Base-by-base conservation (phyloP, 2,797 vertebrate genomes). In the Gastrophryne carolinensis region DNA sequence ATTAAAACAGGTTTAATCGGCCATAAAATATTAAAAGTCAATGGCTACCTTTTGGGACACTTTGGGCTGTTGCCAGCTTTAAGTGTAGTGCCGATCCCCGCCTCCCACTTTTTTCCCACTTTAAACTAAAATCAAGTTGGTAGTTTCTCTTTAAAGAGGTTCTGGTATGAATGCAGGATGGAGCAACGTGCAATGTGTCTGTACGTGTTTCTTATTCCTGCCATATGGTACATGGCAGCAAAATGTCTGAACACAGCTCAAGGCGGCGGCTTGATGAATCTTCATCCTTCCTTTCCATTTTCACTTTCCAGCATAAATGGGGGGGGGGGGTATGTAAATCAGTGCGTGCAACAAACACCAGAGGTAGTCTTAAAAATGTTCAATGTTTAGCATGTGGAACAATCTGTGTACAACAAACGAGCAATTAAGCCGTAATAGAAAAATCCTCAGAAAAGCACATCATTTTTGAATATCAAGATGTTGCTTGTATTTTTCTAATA, bases 191-290 rank as follows among this genome's bases (percentile, higher is more conserved):
- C 44, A 34, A 62, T 69, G 44, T 4, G 29, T 70, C 29, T 54
- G 13, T 27, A 23, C 57, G n/a, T 27, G 27, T 41, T 30, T 2
- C 19, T 63, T 77, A 63, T 63, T 10, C 21, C 52, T 11, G 34
- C 74, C 74, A 77, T 77, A 70, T 76, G 73, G 56, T 54, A 29
- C 47, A 54, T 61, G 21, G 57, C 57, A n/a, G 35, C 26, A 39
- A 60, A 69, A 68, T 73, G 50, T 35, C 32, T 56, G 50, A 66
- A 74, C 5, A 35, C 29, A 58, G 56, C 73, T 75, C 29, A 67
- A 75, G 73, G 73, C 73, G 56, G 63, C 61, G 44, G 24, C 41
- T 73, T 76, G 73, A 76, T 39, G 58, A 34, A 75, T 69, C 56
- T 60, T 27, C 65, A 49, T 68, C 17, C 27, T 34, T 37, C 57